These are phyloP conservation scores for Macroteleia sp. DNA, from an alignment of 2,888 invertebrate species.

Conservation along the genomic window DNA sequence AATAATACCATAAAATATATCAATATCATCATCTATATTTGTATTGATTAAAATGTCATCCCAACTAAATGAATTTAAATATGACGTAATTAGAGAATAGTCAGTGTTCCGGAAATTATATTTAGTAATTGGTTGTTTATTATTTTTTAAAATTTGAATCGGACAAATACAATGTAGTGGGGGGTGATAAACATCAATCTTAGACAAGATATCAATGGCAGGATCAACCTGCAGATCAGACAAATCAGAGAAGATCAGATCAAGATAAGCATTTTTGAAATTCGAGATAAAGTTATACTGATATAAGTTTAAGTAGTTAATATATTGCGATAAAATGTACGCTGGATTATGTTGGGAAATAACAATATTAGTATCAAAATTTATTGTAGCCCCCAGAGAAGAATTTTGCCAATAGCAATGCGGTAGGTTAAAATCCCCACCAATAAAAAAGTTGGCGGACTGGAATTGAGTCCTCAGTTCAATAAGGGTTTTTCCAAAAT, in stretches of 20 bases:
- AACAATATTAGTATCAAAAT: too few relatives aligned
- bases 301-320: slow-evolving; percentile 1
- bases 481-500: too few relatives aligned
- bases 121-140: not conserved
- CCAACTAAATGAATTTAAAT: not conserved
- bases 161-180: not conserved
- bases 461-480: too few relatives aligned
- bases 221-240: not conserved
- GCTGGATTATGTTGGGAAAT: slow-evolving; percentile 6
- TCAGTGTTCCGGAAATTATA: not conserved
- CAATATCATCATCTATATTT: slow-evolving; percentile 3
- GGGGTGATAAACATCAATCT: slow-evolving; percentile 2
- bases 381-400: too few relatives aligned
- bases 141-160: not conserved
- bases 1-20: not conserved
- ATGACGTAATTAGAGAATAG: not conserved
- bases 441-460: too few relatives aligned
- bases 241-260: slow-evolving; percentile 5
- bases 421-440: too few relatives aligned
- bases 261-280: not conserved
- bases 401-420: too few relatives aligned
- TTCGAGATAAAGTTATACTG: not conserved
- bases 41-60: not conserved
- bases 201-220: slow-evolving; percentile 1
- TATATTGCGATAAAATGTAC: not conserved